phyloP scores from a whole-genome alignment of 2,888 invertebrate genomes.

The Minunthozetes semirufus region DNA sequence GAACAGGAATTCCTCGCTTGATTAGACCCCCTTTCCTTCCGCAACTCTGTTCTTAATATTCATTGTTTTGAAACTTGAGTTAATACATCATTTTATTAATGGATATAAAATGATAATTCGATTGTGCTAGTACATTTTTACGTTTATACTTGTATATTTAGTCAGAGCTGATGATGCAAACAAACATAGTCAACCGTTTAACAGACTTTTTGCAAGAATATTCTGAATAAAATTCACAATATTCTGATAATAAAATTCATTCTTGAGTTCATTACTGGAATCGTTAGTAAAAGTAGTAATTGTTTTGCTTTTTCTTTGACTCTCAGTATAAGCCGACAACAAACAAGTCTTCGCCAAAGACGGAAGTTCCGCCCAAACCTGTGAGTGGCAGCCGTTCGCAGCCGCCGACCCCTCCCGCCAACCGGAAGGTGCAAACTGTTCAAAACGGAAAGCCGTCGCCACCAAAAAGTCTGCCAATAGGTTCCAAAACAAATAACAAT shows the following conservation, averaged over 20 bases:
- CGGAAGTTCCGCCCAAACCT: neutral
- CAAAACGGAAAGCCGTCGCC: neutral
- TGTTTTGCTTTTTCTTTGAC: neutral
- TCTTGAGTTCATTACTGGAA: neutral
- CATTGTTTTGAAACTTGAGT: neutral
- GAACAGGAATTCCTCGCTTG: no score
- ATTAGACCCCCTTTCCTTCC: no score
- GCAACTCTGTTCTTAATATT: no score
- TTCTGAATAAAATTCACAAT: no score
- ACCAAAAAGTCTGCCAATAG: neutral
- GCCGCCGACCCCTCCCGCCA: neutral
- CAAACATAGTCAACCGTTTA: no score
- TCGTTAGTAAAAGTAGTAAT: neutral
- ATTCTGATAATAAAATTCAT: no score
- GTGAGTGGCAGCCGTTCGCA: neutral
- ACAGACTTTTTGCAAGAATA: no score
- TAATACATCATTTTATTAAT: neutral
- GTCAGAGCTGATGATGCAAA: no score
- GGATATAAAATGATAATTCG: neutral
- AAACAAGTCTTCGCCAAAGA: neutral
- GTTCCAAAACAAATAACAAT: neutral
- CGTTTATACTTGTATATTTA: no score
- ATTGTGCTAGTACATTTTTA: no score
- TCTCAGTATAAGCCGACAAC: neutral
- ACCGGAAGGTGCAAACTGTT: neutral